These are phyloP conservation scores for Ceratosolen fusciceps DNA, from an alignment of 1,140 invertebrate genomes.

Conservation along the genomic window DNA sequence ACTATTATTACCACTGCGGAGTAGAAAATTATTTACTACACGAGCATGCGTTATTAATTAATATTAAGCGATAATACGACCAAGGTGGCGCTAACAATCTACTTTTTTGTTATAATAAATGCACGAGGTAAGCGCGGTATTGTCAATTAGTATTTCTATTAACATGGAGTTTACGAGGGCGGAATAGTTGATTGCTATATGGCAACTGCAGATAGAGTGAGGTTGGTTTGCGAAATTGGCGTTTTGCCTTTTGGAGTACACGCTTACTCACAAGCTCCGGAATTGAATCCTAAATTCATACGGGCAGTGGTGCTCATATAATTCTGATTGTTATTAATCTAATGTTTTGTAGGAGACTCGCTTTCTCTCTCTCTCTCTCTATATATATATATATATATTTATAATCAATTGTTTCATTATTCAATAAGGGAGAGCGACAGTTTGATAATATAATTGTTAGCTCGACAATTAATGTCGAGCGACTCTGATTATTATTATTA, in stretches of 20 bases:
- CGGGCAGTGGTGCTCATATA: neutral
- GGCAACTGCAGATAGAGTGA: neutral
- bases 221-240: conserved; percentile 38
- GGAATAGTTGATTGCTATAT: conserved; percentile 31
- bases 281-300: conserved; percentile 45
- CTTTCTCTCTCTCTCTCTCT: too few relatives aligned
- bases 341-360: neutral
- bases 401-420: conserved; percentile 7
- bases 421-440: too few relatives aligned
- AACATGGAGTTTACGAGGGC: conserved; percentile 30
- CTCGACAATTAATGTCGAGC: too few relatives aligned
- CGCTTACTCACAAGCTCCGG: neutral
- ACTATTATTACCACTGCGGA: too few relatives aligned
- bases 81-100: too few relatives aligned
- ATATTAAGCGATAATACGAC: too few relatives aligned
- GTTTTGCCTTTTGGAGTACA: conserved; percentile 18
- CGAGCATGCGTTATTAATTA: too few relatives aligned
- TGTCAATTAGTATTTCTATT: conserved; percentile 37
- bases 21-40: too few relatives aligned
- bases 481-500: too few relatives aligned
- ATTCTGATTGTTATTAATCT: conserved; percentile 35
- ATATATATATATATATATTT: neutral
- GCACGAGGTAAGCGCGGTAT: neutral
- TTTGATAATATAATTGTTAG: too few relatives aligned
- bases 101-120: too few relatives aligned